These are phyloP conservation scores for Gorilla gorilla DNA, from an alignment of 2,113 vertebrate genomes.

Conservation along the genomic window DNA sequence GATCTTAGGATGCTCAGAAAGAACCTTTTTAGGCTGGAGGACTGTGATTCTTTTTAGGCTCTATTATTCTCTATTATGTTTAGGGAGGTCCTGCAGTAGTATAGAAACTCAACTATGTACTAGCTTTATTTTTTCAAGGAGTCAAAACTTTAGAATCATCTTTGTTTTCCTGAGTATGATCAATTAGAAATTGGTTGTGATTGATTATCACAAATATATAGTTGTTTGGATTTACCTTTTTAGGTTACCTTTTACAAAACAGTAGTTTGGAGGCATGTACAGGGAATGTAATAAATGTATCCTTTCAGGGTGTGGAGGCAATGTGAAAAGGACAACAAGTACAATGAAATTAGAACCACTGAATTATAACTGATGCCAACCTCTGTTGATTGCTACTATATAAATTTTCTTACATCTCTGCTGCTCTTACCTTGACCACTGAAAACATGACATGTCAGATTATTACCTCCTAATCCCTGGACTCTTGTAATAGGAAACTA, in stretches of 20 bases:
- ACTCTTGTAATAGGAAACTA: background rate
- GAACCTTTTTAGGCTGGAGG: background rate
- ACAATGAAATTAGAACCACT: no score
- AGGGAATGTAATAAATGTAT: no score
- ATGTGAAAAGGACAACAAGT: no score
- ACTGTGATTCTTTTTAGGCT: background rate
- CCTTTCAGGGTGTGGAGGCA: no score
- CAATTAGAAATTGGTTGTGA: no score
- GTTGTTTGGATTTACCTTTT: no score
- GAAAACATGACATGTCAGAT: background rate
- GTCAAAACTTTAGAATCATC: background rate
- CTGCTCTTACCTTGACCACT: background rate
- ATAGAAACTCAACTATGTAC: background rate
- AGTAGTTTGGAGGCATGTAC: no score
- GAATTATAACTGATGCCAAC: background rate
- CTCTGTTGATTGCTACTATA: background rate
- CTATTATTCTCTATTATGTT: background rate
- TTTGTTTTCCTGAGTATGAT: background rate
- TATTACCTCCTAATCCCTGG: background rate
- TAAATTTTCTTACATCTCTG: background rate
- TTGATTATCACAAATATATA: no score
- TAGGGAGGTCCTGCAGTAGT: background rate
- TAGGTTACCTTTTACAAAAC: no score
- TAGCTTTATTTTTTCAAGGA: background rate
- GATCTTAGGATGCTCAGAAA: background rate